Evolutionary conservation across 2,888 invertebrate genomes (phyloP), one percentile per base, ranked within the genome.

Genomic region (Periphyllus acericola): DNA sequence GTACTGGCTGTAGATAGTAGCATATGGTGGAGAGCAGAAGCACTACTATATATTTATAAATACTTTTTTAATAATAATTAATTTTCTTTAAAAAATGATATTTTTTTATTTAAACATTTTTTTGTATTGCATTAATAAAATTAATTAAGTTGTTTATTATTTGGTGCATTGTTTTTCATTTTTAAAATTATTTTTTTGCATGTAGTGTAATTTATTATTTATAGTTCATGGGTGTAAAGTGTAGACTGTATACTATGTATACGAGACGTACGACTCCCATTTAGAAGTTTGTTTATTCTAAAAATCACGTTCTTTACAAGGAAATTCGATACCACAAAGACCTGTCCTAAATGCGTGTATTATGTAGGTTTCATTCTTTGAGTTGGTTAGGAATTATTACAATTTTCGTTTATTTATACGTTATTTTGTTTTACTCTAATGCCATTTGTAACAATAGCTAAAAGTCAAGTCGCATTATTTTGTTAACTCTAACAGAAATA

Each of bases 241-340:
- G 52, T 68, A 52, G 3, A 40, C 11, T 34, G n/a, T n/a, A 71
- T 29, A 25, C 4, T 21, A 8, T 21, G 21, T 25, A 71, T 72
- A 72, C 25, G 2, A 36, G 8, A 81, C 9, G 40, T 36, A 55
- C 14, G 6, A 76, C 46, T 68, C 75, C 25, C 55, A 14, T 60
- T 40, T 84, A 83, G 32, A 60, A 75, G 8, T 14, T 76, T 84
- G 84, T 86, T 79, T 86, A 79, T 86, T 86, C 29, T 79, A 87
- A 87, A 80, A 87, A 87, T 87, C 80, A 87, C 86, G 86, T 87
- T 80, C 80, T 72, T 60, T 74, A 72, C 86, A 72, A 60, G 17
- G 86, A 80, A 72, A 87, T 60, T 80, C 60, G 86, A 87, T 74
- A 87, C 86, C 66, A 72, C 46, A 46, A 76, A 66, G 84, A 84